These are phyloP conservation scores for Leptodactylus fallax DNA, from an alignment of 2,797 vertebrate genomes.

Conservation along the genomic window DNA sequence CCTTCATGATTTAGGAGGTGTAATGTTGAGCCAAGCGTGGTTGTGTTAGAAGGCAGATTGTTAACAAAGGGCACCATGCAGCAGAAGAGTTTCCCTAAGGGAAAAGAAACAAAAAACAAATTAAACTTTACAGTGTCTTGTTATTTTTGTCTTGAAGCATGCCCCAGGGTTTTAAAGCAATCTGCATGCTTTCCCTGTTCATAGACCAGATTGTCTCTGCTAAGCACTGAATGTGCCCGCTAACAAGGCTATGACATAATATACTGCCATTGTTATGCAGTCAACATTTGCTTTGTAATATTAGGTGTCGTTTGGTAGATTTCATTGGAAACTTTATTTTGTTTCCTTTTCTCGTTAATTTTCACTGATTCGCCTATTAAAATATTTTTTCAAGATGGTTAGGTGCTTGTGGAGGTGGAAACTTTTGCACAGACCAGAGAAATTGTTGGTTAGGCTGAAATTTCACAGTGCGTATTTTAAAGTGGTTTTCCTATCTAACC, in stretches of 20 bases:
- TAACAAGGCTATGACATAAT: neutral
- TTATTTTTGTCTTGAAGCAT: conserved; percentile 12
- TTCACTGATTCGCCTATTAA: neutral
- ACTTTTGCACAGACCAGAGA: neutral
- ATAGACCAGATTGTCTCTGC: neutral
- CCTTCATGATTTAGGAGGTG: conserved; percentile 29
- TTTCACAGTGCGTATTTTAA: too few species aligned
- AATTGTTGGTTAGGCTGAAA: too few species aligned
- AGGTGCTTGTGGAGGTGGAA: neutral
- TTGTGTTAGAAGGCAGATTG: neutral
- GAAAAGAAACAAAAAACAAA: conserved; percentile 10
- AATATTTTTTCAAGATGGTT: neutral
- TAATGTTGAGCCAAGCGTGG: conserved; percentile 31
- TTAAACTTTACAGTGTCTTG: neutral
- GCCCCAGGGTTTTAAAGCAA: neutral
- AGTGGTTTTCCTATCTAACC: too few species aligned
- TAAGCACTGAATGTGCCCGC: neutral
- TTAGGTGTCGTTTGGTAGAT: neutral
- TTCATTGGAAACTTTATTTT: neutral
- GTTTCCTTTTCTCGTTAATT: neutral
- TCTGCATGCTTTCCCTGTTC: neutral
- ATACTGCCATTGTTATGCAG: neutral
- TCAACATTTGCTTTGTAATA: neutral
- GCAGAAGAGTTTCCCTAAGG: neutral
- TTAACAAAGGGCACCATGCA: neutral